Evolutionary conservation across 2,888 invertebrate genomes (phyloP).

Genomic region (Neocrepidodera transversa): DNA sequence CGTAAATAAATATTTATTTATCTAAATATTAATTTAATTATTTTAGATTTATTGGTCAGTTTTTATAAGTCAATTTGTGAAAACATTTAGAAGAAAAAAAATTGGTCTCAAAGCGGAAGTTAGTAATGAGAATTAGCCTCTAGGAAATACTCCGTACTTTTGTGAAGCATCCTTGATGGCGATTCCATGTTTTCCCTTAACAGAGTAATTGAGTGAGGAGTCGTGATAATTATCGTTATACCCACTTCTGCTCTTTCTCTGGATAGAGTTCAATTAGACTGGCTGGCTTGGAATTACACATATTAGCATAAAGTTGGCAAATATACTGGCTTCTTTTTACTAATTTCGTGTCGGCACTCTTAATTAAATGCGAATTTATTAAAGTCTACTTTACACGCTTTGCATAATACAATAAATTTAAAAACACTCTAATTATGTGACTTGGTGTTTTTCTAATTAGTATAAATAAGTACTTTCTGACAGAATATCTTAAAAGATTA

Average conservation of each 20-base stretch:
- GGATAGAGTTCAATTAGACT: conserved; percentile 18
- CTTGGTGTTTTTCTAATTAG: neutral
- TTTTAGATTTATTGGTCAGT: too few relatives aligned
- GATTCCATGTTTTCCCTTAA: conserved; percentile 19
- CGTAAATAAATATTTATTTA: too few relatives aligned
- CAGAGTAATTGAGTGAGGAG: conserved; percentile 20
- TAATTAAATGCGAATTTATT: conserved; percentile 24
- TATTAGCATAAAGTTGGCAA: conserved; percentile 20
- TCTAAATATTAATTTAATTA: too few relatives aligned
- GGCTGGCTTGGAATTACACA: conserved; percentile 19
- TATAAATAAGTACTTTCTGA: neutral
- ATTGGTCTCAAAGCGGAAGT: neutral
- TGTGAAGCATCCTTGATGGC: conserved; percentile 14
- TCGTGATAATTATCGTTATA: conserved; percentile 22
- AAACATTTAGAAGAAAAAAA: too few relatives aligned
- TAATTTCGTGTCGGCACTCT: conserved; percentile 19
- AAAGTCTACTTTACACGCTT: conserved; percentile 6
- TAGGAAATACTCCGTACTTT: neutral
- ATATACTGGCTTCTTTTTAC: conserved; percentile 17
- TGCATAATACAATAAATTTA: conserved; percentile 6
- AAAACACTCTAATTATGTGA: conserved; percentile 3
- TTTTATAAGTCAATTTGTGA: too few relatives aligned
- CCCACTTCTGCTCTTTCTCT: conserved; percentile 23
- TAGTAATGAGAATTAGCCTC: conserved; percentile 6
- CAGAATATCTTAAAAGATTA: too few relatives aligned